These are phyloP conservation scores for Hydrozoanthus tunicans DNA, from an alignment of 64 coral and sea anemone genomes.

Conservation along the genomic window DNA sequence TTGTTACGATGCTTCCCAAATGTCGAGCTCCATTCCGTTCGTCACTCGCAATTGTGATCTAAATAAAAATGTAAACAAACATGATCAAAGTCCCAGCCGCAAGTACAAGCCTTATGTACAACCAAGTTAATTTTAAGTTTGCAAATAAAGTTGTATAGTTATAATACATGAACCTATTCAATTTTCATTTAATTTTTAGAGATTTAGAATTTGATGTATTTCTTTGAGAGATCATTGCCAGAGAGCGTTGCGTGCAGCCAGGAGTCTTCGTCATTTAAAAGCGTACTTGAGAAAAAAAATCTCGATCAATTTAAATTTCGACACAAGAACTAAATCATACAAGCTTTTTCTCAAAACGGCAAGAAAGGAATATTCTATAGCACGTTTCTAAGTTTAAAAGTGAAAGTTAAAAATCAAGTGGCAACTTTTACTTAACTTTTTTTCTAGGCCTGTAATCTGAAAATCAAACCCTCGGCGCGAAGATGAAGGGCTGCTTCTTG, in stretches of 20 bases:
- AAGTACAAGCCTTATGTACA: slow-evolving; percentile 10
- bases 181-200: slow-evolving; percentile 27
- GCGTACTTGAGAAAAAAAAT: neutral
- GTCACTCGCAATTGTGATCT: slow-evolving; percentile 4
- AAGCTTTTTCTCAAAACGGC: neutral
- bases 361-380: neutral
- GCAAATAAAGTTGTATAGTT: neutral
- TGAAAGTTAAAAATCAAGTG: slow-evolving; percentile 4
- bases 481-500: slow-evolving; percentile 21
- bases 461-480: slow-evolving; percentile 20
- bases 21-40: slow-evolving; percentile 28
- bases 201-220: slow-evolving; percentile 9
- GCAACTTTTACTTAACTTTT: slow-evolving; percentile 10
- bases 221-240: slow-evolving; percentile 14
- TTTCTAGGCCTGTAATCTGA: slow-evolving; percentile 8
- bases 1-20: slow-evolving; percentile 48
- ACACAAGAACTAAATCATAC: slow-evolving; percentile 1
- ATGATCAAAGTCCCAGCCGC: neutral
- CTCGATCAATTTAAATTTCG: neutral
- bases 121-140: slow-evolving; percentile 18
- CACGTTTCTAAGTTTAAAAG: slow-evolving; percentile 16
- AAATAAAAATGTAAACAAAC: slow-evolving; percentile 32
- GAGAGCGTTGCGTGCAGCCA: slow-evolving; percentile 1
- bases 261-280: neutral
- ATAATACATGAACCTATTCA: too few relatives aligned